Base-by-base conservation (phyloP, 2,113 vertebrate species). In the Myotis brandtii region DNA sequence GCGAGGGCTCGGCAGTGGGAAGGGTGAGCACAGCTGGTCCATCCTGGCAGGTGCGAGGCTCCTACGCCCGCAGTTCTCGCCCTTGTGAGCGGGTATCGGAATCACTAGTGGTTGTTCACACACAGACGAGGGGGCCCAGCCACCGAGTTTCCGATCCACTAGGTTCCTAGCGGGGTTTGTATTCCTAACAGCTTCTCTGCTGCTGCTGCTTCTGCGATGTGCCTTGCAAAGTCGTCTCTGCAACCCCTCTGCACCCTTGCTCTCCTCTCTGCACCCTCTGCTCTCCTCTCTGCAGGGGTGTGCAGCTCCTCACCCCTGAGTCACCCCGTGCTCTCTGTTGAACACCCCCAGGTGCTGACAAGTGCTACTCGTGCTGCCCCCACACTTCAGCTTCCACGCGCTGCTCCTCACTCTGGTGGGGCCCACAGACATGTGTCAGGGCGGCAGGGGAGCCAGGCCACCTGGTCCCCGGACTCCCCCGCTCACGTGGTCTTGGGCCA, bases 341-440 rank as follows among this genome's bases (percentile, higher is more conserved):
- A 50, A 64, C 27, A 32, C 72, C 1, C 54, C 50, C 20, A n/a
- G 66, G 14, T 67, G 50, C n/a, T 67, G n/a, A 59, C 80, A 81
- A 43, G 9, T 30, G 37, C 72, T 50, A 20, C 30, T 69, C 1
- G 0, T 7, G 40, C 23, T 50, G 43, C 46, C 30, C 75, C 81
- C 66, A n/a, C 10, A 59, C 18, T 3, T 46, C 59, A 11, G 52
- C 84, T 64, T 40, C n/a, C 75, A 54, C 6, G 20, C 20, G 3
- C 4, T 12, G 40, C 40, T 67, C 25, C 83, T 25, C 30, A 6
- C 72, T 84, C 48, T 84, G 40, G 25, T 0, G 8, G 40, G 34
- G 43, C 4, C 1, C 48, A 27, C 3, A 1, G 76, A 66, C 56
- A 23, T 10, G 0, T 1, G n/a, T 43, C 12, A 50, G 13, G 5